These are phyloP conservation scores for Clupea harengus DNA, from an alignment of 2,113 vertebrate species.

Conservation along the genomic window DNA sequence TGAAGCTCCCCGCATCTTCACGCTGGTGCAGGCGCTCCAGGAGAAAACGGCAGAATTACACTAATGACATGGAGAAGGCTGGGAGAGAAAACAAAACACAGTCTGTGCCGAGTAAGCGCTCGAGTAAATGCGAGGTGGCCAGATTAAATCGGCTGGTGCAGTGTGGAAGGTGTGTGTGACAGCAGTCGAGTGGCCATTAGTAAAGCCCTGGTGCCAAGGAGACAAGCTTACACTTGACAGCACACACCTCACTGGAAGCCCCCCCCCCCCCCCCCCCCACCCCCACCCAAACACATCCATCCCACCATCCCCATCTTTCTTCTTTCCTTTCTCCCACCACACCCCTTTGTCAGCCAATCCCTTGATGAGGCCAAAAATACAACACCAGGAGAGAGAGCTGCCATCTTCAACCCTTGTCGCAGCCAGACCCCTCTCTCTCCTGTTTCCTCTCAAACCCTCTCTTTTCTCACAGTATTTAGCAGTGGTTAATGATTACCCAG, in stretches of 20 bases:
- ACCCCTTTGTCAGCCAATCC: background rate
- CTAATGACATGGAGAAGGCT: background rate
- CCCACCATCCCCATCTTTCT: background rate
- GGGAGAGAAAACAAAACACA: background rate
- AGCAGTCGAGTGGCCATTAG: background rate
- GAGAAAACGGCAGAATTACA: background rate
- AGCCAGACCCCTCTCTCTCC: background rate
- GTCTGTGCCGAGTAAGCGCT: slow-evolving; percentile 15
- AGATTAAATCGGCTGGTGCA: background rate
- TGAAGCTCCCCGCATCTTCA: background rate
- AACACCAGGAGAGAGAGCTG: background rate
- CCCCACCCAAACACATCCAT: background rate
- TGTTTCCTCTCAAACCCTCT: background rate
- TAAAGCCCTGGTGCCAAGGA: background rate
- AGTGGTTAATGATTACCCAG: background rate
- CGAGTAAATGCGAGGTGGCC: background rate
- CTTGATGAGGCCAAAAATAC: background rate
- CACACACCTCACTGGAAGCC: background rate
- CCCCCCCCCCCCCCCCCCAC: background rate
- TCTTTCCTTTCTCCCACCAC: background rate
- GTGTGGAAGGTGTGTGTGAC: background rate
- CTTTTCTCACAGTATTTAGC: background rate
- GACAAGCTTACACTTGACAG: background rate
- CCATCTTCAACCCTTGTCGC: background rate
- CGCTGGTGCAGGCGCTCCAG: background rate